Evolutionary conservation across 2,888 invertebrate species (phyloP).

Genomic region (Ditylenchus weischeri): DNA sequence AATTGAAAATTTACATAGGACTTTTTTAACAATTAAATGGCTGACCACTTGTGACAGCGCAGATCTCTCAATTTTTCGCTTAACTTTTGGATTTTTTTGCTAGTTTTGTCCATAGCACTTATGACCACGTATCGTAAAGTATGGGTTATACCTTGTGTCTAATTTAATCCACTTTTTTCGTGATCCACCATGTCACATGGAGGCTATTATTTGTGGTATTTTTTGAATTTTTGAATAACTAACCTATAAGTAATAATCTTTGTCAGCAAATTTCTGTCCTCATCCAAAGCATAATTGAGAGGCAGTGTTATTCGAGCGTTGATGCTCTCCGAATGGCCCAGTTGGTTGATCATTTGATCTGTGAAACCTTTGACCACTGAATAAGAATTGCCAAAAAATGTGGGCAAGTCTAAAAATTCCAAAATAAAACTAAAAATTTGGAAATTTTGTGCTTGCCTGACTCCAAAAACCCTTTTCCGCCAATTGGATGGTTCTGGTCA

Average conservation of each 20-base stretch:
- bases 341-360: slow-evolving; percentile 42
- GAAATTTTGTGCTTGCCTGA: slow-evolving; percentile 32
- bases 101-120: too few relatives aligned
- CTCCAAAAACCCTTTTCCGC: slow-evolving; percentile 47
- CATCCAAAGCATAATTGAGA: slow-evolving; percentile 47
- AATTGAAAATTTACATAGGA: too few relatives aligned
- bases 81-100: too few relatives aligned
- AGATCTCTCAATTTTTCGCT: too few relatives aligned
- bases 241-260: slow-evolving; percentile 56
- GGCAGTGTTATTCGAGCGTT: slow-evolving; percentile 57
- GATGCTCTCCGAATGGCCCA: slow-evolving; percentile 42
- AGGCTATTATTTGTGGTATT: too few relatives aligned
- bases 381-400: slow-evolving; percentile 57
- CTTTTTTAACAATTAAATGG: too few relatives aligned
- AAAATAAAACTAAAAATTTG: not conserved
- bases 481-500: slow-evolving; percentile 54
- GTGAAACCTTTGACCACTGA: slow-evolving; percentile 57
- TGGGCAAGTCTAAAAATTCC: slow-evolving; percentile 45
- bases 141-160: too few relatives aligned
- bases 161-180: not conserved
- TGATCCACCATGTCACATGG: too few relatives aligned
- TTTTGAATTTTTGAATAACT: too few relatives aligned
- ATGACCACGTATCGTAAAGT: too few relatives aligned
- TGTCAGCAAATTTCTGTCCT: slow-evolving; percentile 51
- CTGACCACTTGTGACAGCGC: too few relatives aligned